These are phyloP conservation scores for Hesperia comma DNA, from an alignment of 2,888 invertebrate species.

Conservation along the genomic window DNA sequence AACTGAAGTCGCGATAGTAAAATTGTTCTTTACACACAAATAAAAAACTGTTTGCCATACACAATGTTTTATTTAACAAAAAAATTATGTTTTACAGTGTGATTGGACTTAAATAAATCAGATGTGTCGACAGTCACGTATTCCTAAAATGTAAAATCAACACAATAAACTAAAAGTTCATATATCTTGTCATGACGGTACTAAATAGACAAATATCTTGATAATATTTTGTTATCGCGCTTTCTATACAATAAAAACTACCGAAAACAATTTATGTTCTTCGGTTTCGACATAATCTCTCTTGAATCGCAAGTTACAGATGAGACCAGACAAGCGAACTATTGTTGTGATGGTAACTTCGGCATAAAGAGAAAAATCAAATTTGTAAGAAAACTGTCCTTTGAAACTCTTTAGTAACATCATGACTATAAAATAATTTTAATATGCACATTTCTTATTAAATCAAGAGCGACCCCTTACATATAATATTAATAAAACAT, in stretches of 20 bases:
- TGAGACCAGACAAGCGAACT: no score
- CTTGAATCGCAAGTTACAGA: no score
- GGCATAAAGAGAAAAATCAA: no score
- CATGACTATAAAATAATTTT: conserved; percentile 1
- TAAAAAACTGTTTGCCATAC: not conserved
- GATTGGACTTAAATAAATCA: conserved; percentile 33
- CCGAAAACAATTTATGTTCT: no score
- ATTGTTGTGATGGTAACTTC: no score
- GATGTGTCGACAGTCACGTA: conserved; percentile 14
- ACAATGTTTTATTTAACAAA: conserved; percentile 33
- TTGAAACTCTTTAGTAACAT: not conserved
- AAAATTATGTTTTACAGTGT: conserved; percentile 22
- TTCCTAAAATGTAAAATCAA: conserved; percentile 20
- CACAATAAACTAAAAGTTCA: not conserved
- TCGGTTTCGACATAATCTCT: no score
- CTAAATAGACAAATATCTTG: conserved; percentile 3
- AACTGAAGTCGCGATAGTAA: not conserved
- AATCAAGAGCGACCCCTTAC: conserved; percentile 2
- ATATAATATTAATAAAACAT: not conserved
- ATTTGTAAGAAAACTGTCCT: no score
- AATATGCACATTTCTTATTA: conserved; percentile 6
- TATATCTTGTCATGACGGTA: not conserved
- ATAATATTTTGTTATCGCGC: not conserved
- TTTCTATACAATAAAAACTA: no score
- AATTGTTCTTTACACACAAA: conserved; percentile 13